Evolutionary conservation across 1,140 invertebrate species (phyloP), one percentile per base, ranked within the genome.

Genomic region (Agrypnia vestita): DNA sequence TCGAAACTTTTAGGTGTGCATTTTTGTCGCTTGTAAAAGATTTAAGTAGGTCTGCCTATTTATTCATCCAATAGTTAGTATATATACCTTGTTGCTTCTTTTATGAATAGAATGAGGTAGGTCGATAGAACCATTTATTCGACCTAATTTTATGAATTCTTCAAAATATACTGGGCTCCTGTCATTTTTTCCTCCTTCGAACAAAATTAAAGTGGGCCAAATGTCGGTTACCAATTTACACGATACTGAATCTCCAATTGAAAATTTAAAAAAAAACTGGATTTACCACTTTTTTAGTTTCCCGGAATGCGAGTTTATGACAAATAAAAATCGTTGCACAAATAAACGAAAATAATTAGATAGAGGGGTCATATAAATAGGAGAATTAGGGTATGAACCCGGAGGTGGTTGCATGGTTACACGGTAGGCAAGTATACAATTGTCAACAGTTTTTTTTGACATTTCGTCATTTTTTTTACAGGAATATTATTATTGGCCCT

Each of bases 301-400:
- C 13, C 51, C 12, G 56, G 51, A 69, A 56, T 46, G 61, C 21
- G 64, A 43, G 43, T 72, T 80, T 71, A 17, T 56, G 21, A 78
- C 61, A 80, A 75, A 80, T 73, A 73, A 74, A 59, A 81, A 69
- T 79, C 81, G 81, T 82, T 80, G 64, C 64, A 74, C 78, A 80
- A 80, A 82, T 82, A 79, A 82, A 82, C 80, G 76, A 51, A 73
- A 82, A 82, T 82, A 82, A 82, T 82, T 82, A 82, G 79, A 80
- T 15, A 56, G 71, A 61, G 75, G 81, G 81, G 81, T 82, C 81
- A 82, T 69, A 82, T 69, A 80, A 82, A 82, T 80, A 19, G 81
- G 59, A 67, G 76, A 82, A 82, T 82, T 82, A 82, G 78, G 81
- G 81, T 74, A 78, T 82, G 81, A 82, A 82, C 81, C 81, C 76